Percentiles rank a stretch among this genome's conserved stretches.
phyloP scores from a whole-genome alignment of 2,797 vertebrate genomes.

The Molossus alvarezi region DNA sequence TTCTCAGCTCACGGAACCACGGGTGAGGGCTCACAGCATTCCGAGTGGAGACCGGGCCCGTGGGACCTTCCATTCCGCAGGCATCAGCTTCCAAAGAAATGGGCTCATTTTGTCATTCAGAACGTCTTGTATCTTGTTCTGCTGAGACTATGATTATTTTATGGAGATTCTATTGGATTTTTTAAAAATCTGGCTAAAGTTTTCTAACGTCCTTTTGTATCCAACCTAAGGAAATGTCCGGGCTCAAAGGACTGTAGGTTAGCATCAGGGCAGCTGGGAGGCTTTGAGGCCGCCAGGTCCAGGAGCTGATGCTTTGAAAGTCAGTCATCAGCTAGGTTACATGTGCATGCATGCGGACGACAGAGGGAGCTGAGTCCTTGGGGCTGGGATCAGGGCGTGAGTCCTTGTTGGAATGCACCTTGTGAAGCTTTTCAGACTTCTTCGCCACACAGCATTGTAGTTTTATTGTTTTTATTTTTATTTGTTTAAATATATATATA shows the following conservation, averaged over 20 bases:
- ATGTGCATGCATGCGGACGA: background rate
- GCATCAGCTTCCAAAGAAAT: background rate
- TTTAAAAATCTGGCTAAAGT: background rate
- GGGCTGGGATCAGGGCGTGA: background rate
- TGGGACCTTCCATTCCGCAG: background rate
- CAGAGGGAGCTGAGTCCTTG: accelerated
- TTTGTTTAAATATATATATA: too few species aligned
- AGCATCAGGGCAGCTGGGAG: background rate
- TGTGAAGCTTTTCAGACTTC: background rate
- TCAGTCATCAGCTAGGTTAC: accelerated
- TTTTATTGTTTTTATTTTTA: background rate
- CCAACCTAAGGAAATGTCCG: background rate
- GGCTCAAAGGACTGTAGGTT: too few species aligned
- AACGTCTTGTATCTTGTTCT: accelerated
- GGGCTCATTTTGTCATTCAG: background rate
- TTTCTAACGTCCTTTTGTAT: background rate
- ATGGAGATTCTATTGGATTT: background rate
- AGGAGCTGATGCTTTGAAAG: background rate
- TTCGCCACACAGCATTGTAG: background rate
- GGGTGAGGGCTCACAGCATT: background rate
- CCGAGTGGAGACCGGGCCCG: accelerated
- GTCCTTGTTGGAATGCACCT: accelerated
- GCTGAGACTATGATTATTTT: background rate
- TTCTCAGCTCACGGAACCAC: accelerated
- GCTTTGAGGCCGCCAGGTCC: background rate